Percentiles rank a stretch among this genome's conserved stretches.
Conservation (phyloP, 2,797 vertebrate genomes). For the Schizopygopsis pylzovi region DNA sequence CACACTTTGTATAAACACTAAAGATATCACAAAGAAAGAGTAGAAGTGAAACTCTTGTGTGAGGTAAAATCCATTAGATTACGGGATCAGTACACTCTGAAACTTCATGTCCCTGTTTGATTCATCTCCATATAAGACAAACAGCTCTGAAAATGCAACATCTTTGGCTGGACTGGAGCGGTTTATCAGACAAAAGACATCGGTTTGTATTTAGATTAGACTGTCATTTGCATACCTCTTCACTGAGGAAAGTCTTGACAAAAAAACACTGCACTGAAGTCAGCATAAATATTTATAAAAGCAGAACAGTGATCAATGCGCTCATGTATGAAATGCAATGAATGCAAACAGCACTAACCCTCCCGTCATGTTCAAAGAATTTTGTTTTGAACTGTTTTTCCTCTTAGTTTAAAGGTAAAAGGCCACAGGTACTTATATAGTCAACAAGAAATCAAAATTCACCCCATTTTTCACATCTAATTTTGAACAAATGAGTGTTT, state of each 20-base stretch:
- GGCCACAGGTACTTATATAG: neutral
- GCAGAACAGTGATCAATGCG: slow-evolving; percentile 17
- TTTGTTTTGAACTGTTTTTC: neutral
- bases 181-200: slow-evolving; percentile 34
- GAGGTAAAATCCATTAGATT: neutral
- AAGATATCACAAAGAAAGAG: neutral
- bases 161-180: neutral
- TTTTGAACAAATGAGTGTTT: neutral
- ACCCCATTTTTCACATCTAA: neutral
- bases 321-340: neutral
- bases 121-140: slow-evolving; percentile 12
- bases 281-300: slow-evolving; percentile 42
- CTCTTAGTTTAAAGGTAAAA: neutral
- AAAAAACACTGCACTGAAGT: neutral
- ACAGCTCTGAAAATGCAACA: neutral
- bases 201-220: slow-evolving; percentile 40
- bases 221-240: slow-evolving; percentile 30
- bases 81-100: neutral
- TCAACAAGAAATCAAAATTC: neutral
- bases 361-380: neutral
- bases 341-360: neutral
- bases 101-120: neutral
- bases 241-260: slow-evolving; percentile 18
- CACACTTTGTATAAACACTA: neutral
- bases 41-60: neutral